A percentile compares a stretch with the other conserved stretches of the same genome.
Conservation (phyloP, 2,797 vertebrate genomes). For the Microctenopoma stevenorrisi region DNA sequence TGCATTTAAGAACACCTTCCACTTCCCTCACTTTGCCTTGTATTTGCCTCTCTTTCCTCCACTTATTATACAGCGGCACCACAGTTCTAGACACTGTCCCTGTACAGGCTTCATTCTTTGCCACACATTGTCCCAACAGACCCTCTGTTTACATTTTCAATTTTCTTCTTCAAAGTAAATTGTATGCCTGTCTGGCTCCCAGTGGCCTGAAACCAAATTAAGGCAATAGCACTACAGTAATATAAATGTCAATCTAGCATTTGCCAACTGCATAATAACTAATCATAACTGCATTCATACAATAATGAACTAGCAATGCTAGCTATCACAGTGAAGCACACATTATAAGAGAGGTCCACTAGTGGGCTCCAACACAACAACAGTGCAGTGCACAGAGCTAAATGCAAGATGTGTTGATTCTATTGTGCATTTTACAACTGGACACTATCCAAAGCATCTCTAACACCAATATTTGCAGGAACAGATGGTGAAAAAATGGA, state of each 20-base stretch:
- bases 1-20: conserved; percentile 14
- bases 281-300: not conserved
- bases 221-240: conserved; percentile 2
- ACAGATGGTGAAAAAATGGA: conserved; percentile 72
- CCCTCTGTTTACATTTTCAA: conserved; percentile 8
- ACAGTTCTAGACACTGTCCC: conserved; percentile 1
- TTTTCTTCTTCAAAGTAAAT: conserved; percentile 22
- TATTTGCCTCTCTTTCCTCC: not conserved
- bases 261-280: conserved; percentile 13
- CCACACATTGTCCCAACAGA: conserved; percentile 8
- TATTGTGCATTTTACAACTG: conserved; percentile 39
- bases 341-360: conserved; percentile 37
- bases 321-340: conserved; percentile 33
- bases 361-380: conserved; percentile 41
- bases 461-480: conserved; percentile 57
- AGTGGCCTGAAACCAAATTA: conserved; percentile 26
- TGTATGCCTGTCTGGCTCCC: conserved; percentile 27
- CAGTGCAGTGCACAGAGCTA: conserved; percentile 46
- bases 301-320: conserved; percentile 14
- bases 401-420: conserved; percentile 43
- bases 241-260: conserved; percentile 24
- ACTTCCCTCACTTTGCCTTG: not conserved
- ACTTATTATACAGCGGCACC: not conserved
- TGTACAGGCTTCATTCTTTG: conserved; percentile 1
- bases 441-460: conserved; percentile 54